Percentiles rank a stretch among this genome's conserved stretches.
Evolutionary conservation across 30 jellyfish, hydroid and myxozoan species (phyloP).

Genomic region (Mastigias papua): DNA sequence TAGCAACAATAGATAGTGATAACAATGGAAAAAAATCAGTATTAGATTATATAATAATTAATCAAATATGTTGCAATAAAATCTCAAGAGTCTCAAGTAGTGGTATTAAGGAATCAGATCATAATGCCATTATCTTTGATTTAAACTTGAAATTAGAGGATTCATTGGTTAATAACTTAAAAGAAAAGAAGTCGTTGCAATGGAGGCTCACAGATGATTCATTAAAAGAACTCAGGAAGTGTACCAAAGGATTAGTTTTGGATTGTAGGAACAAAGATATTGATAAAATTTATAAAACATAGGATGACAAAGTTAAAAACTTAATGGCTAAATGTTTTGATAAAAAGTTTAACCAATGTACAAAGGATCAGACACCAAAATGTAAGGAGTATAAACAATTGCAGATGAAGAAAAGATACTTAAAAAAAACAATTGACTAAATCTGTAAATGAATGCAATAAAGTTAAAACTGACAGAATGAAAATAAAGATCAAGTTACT

Average conservation of each 20-base stretch:
- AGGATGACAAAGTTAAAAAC: conserved; percentile 4
- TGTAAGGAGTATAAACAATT: background rate
- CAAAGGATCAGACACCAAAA: conserved; percentile 9
- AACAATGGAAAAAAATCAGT: conserved; percentile 19
- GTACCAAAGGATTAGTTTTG: background rate
- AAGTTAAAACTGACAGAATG: background rate
- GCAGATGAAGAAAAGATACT: conserved; percentile 5
- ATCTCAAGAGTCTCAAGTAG: background rate
- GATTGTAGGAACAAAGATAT: background rate
- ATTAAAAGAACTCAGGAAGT: conserved; percentile 3
- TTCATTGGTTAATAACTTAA: conserved; percentile 1
- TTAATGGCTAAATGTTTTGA: conserved; percentile 21
- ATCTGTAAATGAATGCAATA: background rate
- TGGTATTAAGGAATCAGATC: conserved; percentile 59
- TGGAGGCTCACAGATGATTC: background rate
- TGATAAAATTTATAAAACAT: conserved; percentile 11
- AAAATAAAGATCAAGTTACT: conserved; percentile 13
- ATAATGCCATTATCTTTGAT: conserved; percentile 27
- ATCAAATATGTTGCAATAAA: background rate
- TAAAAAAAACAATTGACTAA: background rate
- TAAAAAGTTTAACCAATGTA: conserved; percentile 1
- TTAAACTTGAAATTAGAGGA: conserved; percentile 23
- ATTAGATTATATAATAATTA: conserved; percentile 25
- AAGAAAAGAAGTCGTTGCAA: conserved; percentile 6
- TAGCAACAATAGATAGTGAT: conserved; percentile 2